phyloP scores from a whole-genome alignment of 2,888 invertebrate genomes.

The Polydrusus cervinus region DNA sequence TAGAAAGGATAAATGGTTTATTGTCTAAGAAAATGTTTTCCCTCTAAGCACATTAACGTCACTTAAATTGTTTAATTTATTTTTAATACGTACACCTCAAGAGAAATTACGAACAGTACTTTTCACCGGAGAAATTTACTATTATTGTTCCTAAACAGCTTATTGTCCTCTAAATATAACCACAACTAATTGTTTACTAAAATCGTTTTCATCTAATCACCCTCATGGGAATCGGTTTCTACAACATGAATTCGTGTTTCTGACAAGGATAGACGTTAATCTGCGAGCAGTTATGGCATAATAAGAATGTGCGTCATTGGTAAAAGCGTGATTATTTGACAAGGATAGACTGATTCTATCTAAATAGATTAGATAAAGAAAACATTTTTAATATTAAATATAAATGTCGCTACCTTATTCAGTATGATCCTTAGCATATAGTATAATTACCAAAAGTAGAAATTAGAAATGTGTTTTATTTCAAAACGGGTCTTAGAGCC shows the following conservation, averaged over 20 bases:
- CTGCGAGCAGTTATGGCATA: neutral
- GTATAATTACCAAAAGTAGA: neutral
- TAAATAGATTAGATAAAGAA: too few species aligned
- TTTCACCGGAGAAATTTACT: neutral
- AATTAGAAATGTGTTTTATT: neutral
- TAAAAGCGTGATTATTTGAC: neutral
- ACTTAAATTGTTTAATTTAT: neutral
- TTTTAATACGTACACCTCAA: neutral
- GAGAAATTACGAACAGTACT: neutral
- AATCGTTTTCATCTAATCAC: neutral
- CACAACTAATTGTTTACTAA: neutral
- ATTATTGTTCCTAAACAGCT: constrained; percentile 1
- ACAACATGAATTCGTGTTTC: neutral
- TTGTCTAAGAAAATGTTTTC: neutral
- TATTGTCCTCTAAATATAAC: constrained; percentile 1
- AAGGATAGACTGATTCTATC: neutral
- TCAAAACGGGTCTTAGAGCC: too few species aligned
- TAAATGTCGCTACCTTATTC: neutral
- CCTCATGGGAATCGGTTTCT: neutral
- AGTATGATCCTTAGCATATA: neutral
- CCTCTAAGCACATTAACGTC: neutral
- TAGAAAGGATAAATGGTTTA: neutral
- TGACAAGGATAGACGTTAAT: neutral
- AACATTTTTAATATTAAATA: neutral
- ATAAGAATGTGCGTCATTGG: too few species aligned